Conservation (phyloP, 2,797 vertebrate species). For the Dicrostonyx torquatus region DNA sequence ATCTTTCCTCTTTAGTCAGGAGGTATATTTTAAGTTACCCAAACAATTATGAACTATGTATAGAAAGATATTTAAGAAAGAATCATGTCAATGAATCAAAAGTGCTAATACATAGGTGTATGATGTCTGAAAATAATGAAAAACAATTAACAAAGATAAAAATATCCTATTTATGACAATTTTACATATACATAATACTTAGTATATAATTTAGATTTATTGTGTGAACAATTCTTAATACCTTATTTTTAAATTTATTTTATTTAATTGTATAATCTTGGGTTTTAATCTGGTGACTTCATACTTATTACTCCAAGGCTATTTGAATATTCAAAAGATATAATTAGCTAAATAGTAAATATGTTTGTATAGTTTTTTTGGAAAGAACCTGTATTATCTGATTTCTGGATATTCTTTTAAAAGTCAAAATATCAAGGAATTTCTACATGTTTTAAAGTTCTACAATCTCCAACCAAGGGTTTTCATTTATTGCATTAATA, state of each 20-base stretch:
- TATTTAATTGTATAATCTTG: neutral
- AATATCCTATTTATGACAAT: neutral
- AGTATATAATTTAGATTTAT: neutral
- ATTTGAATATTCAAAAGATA: neutral
- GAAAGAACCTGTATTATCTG: neutral
- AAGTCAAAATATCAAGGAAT: neutral
- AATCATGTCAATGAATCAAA: neutral
- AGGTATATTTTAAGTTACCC: neutral
- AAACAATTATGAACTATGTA: neutral
- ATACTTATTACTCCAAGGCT: neutral
- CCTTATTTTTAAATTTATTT: slow-evolving; percentile 14
- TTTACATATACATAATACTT: neutral
- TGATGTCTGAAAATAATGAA: neutral
- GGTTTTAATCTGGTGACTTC: neutral
- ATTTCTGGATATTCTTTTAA: neutral
- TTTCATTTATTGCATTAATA: slow-evolving; percentile 4
- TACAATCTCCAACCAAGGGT: neutral
- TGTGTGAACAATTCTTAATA: neutral
- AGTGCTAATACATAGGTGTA: neutral
- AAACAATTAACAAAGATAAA: neutral
- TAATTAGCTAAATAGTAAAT: neutral
- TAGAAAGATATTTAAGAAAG: neutral
- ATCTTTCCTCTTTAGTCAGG: neutral
- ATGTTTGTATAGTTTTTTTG: neutral
- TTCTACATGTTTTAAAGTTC: neutral